A percentile compares a stretch with the other conserved stretches of the same genome.
Evolutionary conservation across 2,113 vertebrate species (phyloP).

Genomic region (Acanthisitta chloris): DNA sequence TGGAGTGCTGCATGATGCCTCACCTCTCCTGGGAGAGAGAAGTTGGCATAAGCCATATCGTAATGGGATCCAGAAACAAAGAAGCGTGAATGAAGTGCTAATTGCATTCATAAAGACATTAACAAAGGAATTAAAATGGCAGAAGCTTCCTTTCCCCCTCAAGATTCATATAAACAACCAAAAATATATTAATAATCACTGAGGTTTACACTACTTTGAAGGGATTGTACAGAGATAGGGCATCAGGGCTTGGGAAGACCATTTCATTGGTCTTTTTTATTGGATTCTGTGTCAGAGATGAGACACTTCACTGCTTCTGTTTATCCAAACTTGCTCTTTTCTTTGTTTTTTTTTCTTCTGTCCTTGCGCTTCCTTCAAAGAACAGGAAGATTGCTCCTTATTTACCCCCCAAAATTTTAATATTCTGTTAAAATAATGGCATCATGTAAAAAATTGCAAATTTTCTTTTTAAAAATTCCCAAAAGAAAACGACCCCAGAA

Average conservation of each 20-base stretch:
- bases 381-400: background rate
- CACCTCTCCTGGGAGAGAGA: conserved; percentile 68
- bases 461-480: background rate
- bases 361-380: background rate
- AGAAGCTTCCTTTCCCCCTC: conserved; percentile 61
- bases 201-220: background rate
- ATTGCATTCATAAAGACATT: conserved; percentile 83
- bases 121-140: conserved; percentile 80
- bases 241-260: background rate
- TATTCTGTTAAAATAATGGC: background rate
- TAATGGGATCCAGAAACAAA: conserved; percentile 81
- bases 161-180: conserved; percentile 36
- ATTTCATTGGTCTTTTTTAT: background rate
- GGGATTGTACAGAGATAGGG: background rate
- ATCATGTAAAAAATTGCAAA: background rate
- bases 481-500: background rate
- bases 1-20: conserved; percentile 56
- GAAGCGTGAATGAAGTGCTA: conserved; percentile 81
- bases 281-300: background rate
- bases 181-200: conserved; percentile 26
- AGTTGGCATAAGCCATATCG: conserved; percentile 71
- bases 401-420: background rate
- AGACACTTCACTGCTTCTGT: background rate
- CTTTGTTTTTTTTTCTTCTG: background rate
- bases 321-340: background rate